phyloP scores from a whole-genome alignment of 2,888 invertebrate genomes.

The Phortica okadai region DNA sequence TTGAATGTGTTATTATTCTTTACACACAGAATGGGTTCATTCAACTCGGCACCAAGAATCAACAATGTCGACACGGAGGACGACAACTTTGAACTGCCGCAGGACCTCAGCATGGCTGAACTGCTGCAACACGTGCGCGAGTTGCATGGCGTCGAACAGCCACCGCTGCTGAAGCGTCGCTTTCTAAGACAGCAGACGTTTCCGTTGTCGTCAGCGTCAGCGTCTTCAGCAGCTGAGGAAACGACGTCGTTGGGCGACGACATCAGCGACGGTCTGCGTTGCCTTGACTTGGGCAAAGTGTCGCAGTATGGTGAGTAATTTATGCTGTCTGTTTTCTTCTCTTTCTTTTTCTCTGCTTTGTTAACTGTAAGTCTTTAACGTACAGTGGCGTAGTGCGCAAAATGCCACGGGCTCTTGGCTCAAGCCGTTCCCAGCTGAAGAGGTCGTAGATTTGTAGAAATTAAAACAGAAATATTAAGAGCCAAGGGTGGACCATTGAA shows the following conservation, averaged over 20 bases:
- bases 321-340: slow-evolving; percentile 14
- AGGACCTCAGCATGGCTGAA: slow-evolving; percentile 77
- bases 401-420: too few relatives aligned
- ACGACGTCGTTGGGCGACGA: slow-evolving; percentile 46
- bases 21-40: slow-evolving; percentile 83
- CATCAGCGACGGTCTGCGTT: slow-evolving; percentile 73
- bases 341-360: neutral
- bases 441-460: too few relatives aligned
- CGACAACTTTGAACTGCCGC: slow-evolving; percentile 78
- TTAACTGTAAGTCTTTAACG: too few relatives aligned
- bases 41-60: slow-evolving; percentile 82
- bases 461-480: too few relatives aligned
- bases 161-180: slow-evolving; percentile 76
- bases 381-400: too few relatives aligned
- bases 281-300: slow-evolving; percentile 77
- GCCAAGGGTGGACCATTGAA: too few relatives aligned
- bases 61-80: slow-evolving; percentile 81
- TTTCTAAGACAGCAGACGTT: slow-evolving; percentile 66
- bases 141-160: slow-evolving; percentile 76
- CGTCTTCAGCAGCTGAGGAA: slow-evolving; percentile 48
- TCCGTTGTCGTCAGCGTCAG: slow-evolving; percentile 24
- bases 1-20: neutral
- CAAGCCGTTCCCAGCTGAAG: too few relatives aligned
- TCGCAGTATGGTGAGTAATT: slow-evolving; percentile 74
- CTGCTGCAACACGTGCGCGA: slow-evolving; percentile 78